Conservation (phyloP, 1,140 invertebrate species). For the Hestina assimilis region DNA sequence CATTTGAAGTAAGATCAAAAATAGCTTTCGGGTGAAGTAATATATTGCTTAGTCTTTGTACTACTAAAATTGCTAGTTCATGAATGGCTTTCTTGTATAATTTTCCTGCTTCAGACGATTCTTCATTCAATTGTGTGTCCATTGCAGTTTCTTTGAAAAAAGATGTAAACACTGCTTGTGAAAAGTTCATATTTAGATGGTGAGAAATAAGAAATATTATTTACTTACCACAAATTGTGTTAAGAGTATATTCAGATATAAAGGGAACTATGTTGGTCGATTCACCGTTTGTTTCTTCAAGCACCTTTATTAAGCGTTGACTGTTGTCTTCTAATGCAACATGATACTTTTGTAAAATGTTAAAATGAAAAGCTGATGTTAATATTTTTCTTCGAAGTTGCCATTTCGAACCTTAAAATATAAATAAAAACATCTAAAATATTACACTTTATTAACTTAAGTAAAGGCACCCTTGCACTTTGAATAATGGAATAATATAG, state of each 20-base stretch:
- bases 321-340: conserved; percentile 41
- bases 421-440: no score
- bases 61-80: conserved; percentile 44
- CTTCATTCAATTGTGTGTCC: conserved; percentile 32
- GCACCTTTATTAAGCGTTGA: conserved; percentile 31
- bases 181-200: no score
- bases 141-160: conserved; percentile 43
- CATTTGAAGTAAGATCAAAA: conserved; percentile 35
- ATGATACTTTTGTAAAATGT: conserved; percentile 85
- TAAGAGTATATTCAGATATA: conserved; percentile 32
- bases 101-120: conserved; percentile 22
- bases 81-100: conserved; percentile 43
- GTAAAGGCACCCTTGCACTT: no score
- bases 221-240: conserved; percentile 37
- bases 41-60: conserved; percentile 48
- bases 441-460: no score
- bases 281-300: conserved; percentile 31
- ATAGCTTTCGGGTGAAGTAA: conserved; percentile 42
- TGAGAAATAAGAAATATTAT: neutral
- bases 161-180: neutral
- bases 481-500: no score
- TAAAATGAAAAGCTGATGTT: conserved; percentile 37
- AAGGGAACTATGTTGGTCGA: conserved; percentile 17
- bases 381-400: conserved; percentile 37
- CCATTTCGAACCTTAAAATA: conserved; percentile 36